phyloP scores from a whole-genome alignment of 2,113 vertebrate species.

The Cervus canadensis region DNA sequence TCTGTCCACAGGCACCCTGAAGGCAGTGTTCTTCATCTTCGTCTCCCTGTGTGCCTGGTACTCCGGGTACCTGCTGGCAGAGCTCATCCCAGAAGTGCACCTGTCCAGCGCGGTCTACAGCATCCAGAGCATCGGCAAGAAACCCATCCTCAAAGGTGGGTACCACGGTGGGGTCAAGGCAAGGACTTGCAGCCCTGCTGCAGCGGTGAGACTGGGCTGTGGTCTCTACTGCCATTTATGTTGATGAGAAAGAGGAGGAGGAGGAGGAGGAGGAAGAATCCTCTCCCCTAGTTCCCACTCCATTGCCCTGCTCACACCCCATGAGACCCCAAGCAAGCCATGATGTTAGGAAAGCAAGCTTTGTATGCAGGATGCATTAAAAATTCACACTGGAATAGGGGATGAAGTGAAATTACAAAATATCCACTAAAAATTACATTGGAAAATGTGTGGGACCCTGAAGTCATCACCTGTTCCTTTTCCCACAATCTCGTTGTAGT shows the following conservation, averaged over 20 bases:
- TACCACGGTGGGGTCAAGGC: rapidly evolving
- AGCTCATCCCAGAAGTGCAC: neutral
- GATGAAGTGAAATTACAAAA: neutral
- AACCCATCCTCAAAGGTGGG: constrained; percentile 74
- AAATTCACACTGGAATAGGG: neutral
- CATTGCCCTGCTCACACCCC: rapidly evolving
- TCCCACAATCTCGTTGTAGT: too few relatives aligned
- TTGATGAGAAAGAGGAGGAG: neutral
- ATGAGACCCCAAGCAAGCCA: neutral
- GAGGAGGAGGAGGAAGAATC: rapidly evolving
- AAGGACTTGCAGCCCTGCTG: rapidly evolving
- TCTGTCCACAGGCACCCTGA: constrained; percentile 65
- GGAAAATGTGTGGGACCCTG: neutral
- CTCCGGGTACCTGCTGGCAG: constrained; percentile 67
- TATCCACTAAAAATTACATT: too few relatives aligned
- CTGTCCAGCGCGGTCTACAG: neutral
- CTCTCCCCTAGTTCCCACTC: neutral
- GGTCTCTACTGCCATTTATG: neutral
- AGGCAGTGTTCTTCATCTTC: constrained; percentile 47
- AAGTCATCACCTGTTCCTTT: neutral
- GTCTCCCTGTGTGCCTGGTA: constrained; percentile 74
- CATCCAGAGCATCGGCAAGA: constrained; percentile 60
- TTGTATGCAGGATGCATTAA: rapidly evolving
- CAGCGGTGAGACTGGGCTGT: rapidly evolving
- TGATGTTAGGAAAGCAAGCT: neutral